A percentile compares a stretch with the other conserved stretches of the same genome.
Evolutionary conservation across 2,797 vertebrate species (phyloP).

Genomic region (Chaetodon trifasciatus): DNA sequence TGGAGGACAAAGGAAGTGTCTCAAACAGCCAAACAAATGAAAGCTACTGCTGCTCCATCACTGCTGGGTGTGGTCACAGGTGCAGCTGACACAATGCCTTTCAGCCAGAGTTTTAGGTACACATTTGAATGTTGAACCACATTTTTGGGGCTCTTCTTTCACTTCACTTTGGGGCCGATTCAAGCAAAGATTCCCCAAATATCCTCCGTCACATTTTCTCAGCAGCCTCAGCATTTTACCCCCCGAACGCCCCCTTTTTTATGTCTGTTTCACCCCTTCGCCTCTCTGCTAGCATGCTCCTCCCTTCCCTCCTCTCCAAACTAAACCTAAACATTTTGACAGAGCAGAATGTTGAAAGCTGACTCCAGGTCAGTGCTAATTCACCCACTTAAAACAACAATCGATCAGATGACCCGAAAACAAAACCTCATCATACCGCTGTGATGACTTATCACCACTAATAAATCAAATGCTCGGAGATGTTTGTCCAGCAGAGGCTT

Average conservation of each 20-base stretch:
- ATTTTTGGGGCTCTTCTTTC: too few species aligned
- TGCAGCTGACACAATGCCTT: too few species aligned
- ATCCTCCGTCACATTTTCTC: neutral
- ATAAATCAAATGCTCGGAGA: neutral
- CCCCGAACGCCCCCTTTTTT: neutral
- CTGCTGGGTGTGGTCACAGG: too few species aligned
- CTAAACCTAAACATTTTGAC: conserved; percentile 21
- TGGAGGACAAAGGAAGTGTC: too few species aligned
- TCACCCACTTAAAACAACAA: conserved; percentile 44
- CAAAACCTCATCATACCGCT: conserved; percentile 14
- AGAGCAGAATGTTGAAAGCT: conserved; percentile 2
- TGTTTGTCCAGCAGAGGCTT: neutral
- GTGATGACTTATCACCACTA: neutral
- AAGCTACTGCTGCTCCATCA: too few species aligned
- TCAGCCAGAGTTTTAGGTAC: too few species aligned
- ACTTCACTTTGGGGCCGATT: too few species aligned
- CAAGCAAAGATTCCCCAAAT: neutral
- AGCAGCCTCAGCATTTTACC: neutral
- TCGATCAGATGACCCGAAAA: conserved; percentile 20
- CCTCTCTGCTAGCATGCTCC: neutral
- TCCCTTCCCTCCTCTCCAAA: neutral
- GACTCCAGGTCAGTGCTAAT: neutral
- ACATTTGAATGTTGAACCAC: too few species aligned
- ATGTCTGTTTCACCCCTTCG: neutral
- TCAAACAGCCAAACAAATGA: too few species aligned